Base-by-base conservation (phyloP, 2,888 invertebrate genomes). In the Hipparchia semele region DNA sequence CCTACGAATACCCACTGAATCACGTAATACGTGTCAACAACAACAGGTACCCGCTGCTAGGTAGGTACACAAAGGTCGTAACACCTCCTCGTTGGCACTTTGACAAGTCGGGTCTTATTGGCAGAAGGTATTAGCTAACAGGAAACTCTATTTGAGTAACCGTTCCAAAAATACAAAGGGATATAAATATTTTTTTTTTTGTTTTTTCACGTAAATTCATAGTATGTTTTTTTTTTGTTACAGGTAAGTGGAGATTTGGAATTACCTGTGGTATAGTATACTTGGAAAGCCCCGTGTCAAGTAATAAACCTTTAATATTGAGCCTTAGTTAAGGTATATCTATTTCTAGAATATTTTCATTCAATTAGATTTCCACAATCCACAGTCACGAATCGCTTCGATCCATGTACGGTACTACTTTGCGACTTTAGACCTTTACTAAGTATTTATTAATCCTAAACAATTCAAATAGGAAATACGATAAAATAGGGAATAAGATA, bases 21-120 rank as follows among this genome's bases (percentile, higher is more conserved):
- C 84, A 85, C 73, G 72, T 73, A 69, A 74, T 77, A 79, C 79
- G 81, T 85, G 83, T 83, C 83, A 86, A 86, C 84, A 82, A 53
- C 71, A 80, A 80, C 2, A 58, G 58, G 8, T 58, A 58, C 58
- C 58, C 7, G 8, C 49, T 8, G 5, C 6, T 13, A 54, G n/a
- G 54, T 82, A 77, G 80, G 83, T 82, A 83, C 83, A 70, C 80
- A 79, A 86, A 89, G 89, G 89, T 89, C 87, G 83, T 84, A 86
- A 87, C 90, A 91, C 93, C 92, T 92, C 86, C 81, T 76, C 88
- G 73, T 65, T 90, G 90, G 93, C 93, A 88, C 76, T 73, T 78
- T 90, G 91, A 88, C 92, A 92, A 91, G 84, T 92, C 91, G 87
- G 91, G 88, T 90, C 92, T 92, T 84, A 82, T 76, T 80, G 79